Base-by-base conservation (phyloP, 2,888 invertebrate species). In the Drosophila putrida region DNA sequence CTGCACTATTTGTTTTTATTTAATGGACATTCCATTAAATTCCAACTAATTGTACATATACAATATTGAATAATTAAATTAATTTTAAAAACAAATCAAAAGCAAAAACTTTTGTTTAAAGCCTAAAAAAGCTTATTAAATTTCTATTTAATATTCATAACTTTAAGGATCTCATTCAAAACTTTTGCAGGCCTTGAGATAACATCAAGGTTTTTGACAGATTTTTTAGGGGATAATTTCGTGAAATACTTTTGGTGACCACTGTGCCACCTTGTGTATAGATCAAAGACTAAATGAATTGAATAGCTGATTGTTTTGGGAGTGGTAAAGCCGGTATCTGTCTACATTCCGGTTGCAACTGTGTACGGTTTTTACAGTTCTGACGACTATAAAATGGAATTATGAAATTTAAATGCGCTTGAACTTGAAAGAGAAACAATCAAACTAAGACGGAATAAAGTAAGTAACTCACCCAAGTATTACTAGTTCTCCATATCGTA, bases 401-500 rank as follows among this genome's bases (percentile, higher is more conserved):
- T 49, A 38, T 58, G 28, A 49, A 57, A 47, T 27, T 36, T 28
- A 46, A 58, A 47, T 38, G 46, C 27, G 46, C 38, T 39, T 47
- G 31, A 58, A 28, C 47, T 47, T 28, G 13, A 59, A 39, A 49
- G n/a, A 10, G 1, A 28, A 35, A 36, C 25, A 43, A 31, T 13
- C 25, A 38, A 39, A 53, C 8, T 0, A 13, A 33, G n/a, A 47
- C 33, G 11, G 20, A 13, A 6, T 20, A 11, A 15, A 20, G 33
- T 35, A 20, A 4, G 5, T 13, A 6, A 90, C 95, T 95, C 93
- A 98, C 96, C 98, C 98, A 93, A 98, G 95, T 93, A 98, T 97
- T 92, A 98, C 97, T 93, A 98, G 95, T 94, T 98, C 98, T 88
- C 98, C 98, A 94, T 97, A 98, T 94, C 97, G 97, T 91, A 96